Evolutionary conservation across 1,140 invertebrate species (phyloP), one percentile per base, ranked within the genome.

Genomic region (Tetramorium parvispinum): DNA sequence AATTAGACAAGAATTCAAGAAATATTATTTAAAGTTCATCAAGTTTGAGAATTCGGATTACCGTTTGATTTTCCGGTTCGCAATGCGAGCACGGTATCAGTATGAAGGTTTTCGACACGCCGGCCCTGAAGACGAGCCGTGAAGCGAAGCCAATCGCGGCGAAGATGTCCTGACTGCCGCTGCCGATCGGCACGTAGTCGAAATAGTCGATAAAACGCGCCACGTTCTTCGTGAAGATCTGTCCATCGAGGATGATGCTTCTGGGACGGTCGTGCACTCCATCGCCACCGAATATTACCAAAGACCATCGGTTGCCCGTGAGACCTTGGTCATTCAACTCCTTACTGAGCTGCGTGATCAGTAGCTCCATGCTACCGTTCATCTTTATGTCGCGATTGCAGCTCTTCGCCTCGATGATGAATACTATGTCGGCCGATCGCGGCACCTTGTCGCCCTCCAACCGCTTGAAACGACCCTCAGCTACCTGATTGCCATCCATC

Each of bases 371-470:
- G 83, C 96, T 97, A 88, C 96, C 96, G 78, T 96, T 96, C 40
- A 94, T 94, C 46, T 95, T 96, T 2, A 97, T 93, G 85, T 97
- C 96, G 55, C 95, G 95, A 94, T 98, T 98, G 92, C 98, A 99
- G 3, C 95, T 93, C 90, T 98, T 98, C 4, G 98, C 97, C 93
- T 99, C 98, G 0, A 99, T 96, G 61, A 99, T 97, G 92, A 99
- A 98, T 43, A 99, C 97, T 0, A 99, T 95, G 93, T 99, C 98
- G 16, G 97, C 96, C 1, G 97, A 97, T 53, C 94, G 95, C 0
- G 97, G 97, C 4, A 97, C 94, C 32, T 95, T 90, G 1, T 94
- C 91, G 2, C 92, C 94, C 53, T 94, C 94, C 3, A 98, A 91
- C 61, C 96, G 94, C 11, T 96, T 93, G 89, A 97, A 97, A 13